Conservation (phyloP, 2,113 vertebrate species). For the Cyphomyrus discorhynchus region DNA sequence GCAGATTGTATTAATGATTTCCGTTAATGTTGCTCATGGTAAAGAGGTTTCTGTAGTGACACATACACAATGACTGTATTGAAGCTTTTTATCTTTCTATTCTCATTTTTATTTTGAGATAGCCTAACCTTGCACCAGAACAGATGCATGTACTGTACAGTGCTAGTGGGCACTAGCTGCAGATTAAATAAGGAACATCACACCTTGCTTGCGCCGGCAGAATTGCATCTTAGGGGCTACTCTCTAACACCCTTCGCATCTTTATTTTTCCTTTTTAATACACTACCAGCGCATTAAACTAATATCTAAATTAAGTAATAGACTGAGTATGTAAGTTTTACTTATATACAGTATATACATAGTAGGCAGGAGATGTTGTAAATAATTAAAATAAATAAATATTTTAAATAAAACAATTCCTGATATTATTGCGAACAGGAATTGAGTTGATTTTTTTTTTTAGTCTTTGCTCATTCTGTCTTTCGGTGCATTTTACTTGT, state of each 20-base stretch:
- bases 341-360: not conserved
- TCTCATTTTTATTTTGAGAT: not conserved
- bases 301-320: not conserved
- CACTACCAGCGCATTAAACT: not conserved
- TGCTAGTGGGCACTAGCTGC: not conserved
- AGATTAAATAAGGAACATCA: not conserved
- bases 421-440: not conserved
- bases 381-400: not conserved
- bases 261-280: not conserved
- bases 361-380: not conserved
- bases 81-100: not conserved
- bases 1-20: not conserved
- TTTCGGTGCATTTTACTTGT: constrained; percentile 27
- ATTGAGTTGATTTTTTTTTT: not conserved
- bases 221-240: not conserved
- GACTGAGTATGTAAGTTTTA: not conserved
- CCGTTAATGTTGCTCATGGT: not conserved
- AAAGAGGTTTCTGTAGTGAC: not conserved
- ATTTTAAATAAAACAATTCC: not conserved
- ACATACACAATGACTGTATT: not conserved
- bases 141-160: not conserved
- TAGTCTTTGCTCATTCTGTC: not conserved
- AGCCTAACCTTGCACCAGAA: not conserved
- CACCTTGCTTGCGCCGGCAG: not conserved
- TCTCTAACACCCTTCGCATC: not conserved